phyloP scores from a whole-genome alignment of 64 coral and sea anemone genomes.

The Trachythela sp. region DNA sequence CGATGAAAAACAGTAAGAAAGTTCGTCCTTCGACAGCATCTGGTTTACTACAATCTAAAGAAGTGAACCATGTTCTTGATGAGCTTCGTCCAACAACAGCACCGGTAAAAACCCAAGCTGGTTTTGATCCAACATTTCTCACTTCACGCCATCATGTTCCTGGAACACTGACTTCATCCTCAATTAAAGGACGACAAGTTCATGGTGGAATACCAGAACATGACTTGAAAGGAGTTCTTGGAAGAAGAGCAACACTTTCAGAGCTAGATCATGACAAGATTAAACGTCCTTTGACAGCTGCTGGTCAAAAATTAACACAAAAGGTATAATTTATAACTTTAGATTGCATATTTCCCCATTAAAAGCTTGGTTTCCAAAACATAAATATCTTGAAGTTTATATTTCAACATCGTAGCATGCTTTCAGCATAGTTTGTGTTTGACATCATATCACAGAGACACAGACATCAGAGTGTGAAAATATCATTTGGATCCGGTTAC shows the following conservation, averaged over 20 bases:
- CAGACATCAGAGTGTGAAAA: too few relatives aligned
- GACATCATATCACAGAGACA: too few relatives aligned
- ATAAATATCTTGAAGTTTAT: too few relatives aligned
- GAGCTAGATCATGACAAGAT: slow-evolving; percentile 78
- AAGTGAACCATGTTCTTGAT: slow-evolving; percentile 69
- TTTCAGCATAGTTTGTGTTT: too few relatives aligned
- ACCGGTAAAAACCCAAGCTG: slow-evolving; percentile 67
- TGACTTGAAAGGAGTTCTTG: slow-evolving; percentile 65
- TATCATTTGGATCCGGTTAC: too few relatives aligned
- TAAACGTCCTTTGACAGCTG: slow-evolving; percentile 72
- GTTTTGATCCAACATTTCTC: slow-evolving; percentile 91
- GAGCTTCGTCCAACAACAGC: slow-evolving; percentile 76
- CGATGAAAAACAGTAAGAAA: slow-evolving; percentile 60
- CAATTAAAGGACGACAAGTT: slow-evolving; percentile 84
- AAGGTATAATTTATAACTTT: neutral
- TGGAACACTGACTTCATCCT: slow-evolving; percentile 63
- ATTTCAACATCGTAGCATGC: too few relatives aligned
- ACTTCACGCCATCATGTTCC: slow-evolving; percentile 97
- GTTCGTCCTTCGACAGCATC: slow-evolving; percentile 81
- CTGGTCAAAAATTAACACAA: slow-evolving; percentile 16
- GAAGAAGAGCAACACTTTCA: slow-evolving; percentile 81
- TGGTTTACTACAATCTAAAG: slow-evolving; percentile 77
- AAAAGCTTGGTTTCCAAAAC: too few relatives aligned
- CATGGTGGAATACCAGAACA: slow-evolving; percentile 89
- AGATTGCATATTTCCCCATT: neutral